phyloP scores from a whole-genome alignment of 2,113 vertebrate genomes.

The Anser cygnoides region DNA sequence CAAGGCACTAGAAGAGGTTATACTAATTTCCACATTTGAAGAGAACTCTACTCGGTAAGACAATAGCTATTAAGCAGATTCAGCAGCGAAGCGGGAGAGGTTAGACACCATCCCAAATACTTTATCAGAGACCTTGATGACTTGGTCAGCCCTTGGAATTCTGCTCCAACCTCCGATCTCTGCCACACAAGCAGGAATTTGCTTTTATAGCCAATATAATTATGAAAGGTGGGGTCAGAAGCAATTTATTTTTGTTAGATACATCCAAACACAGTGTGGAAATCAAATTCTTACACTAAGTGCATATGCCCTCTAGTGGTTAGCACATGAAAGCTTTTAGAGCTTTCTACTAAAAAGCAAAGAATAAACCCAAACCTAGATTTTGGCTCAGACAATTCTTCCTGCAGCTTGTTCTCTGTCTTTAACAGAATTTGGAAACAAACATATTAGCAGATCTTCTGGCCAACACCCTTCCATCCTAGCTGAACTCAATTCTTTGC shows the following conservation, averaged over 20 bases:
- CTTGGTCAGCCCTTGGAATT: constrained; percentile 1
- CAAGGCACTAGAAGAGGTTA: neutral
- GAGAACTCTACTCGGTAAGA: neutral
- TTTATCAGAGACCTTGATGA: neutral
- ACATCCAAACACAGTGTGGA: neutral
- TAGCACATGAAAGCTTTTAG: neutral
- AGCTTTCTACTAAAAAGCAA: neutral
- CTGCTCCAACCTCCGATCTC: neutral
- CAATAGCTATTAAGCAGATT: neutral
- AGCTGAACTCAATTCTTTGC: neutral
- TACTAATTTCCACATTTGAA: neutral
- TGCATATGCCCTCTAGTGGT: constrained; percentile 26
- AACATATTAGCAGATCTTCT: neutral
- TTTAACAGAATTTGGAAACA: neutral
- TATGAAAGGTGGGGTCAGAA: constrained; percentile 14
- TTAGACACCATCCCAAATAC: neutral
- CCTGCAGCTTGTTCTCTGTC: neutral
- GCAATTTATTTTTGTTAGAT: neutral
- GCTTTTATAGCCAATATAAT: constrained; percentile 16
- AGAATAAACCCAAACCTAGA: neutral
- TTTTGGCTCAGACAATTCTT: neutral
- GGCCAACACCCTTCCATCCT: neutral
- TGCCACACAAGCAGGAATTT: neutral
- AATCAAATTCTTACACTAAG: neutral
- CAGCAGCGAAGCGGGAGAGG: neutral